Evolutionary conservation across 2,113 vertebrate species (phyloP), one percentile per base, ranked within the genome.

Genomic region (Passer domesticus): DNA sequence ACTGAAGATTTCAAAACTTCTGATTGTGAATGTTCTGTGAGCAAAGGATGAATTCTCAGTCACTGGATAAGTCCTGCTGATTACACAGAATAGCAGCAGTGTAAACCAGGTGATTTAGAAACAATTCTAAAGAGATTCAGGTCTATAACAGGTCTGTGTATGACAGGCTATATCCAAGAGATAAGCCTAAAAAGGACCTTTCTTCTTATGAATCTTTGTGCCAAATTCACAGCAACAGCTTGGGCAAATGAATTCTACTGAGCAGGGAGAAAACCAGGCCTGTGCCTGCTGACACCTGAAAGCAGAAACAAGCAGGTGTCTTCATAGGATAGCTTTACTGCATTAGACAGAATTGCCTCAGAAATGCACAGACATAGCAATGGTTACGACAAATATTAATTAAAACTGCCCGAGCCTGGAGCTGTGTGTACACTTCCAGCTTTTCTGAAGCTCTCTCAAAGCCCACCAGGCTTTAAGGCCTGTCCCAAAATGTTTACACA

Each of bases 221-320:
- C 50, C 55, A 83, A 90, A 88, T 74, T 80, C 59, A 73, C 31
- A 52, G 53, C 37, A 83, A 58, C 49, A 52, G 20, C 67, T 88
- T 2, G 6, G 64, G 55, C 28, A 82, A 84, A 76, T 46, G 25
- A 39, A 28, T 85, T 79, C n/a, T 47, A 16, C 18, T 22, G 46
- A 79, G 28, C 6, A 69, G 63, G 67, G 74, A 41, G 63, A 83
- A 88, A 59, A 86, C n/a, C 2, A 35, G 47, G 17, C 39, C 50
- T 62, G 43, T 55, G 50, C 33, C 22, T 10, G 35, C 76, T 70
- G 86, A 55, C 56, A 91, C 85, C 91, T 91, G 77, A 90, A 89
- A 69, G 91, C 83, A 73, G 88, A 96, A 96, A 94, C 90, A 74
- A 94, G 37, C 93, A 92, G 64, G 15, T 66, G 56, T 92, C 97